Conservation (phyloP, 2,888 invertebrate genomes). For the Zygaena filipendulae region DNA sequence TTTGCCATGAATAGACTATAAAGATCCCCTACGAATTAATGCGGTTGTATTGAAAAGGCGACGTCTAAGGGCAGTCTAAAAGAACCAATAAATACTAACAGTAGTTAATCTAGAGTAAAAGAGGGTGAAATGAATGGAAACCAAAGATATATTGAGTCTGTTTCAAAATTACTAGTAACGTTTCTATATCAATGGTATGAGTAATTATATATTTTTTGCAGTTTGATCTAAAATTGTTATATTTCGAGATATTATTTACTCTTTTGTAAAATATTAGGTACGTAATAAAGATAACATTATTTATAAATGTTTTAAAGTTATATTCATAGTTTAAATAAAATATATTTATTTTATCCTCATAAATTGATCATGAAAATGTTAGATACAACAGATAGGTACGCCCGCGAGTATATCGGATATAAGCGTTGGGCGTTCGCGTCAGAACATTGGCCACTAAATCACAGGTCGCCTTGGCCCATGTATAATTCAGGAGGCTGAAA, state of each 20-base stretch:
- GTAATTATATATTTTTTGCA: too few species aligned
- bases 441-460: conserved; percentile 49
- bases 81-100: conserved; percentile 26
- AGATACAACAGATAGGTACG: too few species aligned
- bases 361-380: too few species aligned
- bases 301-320: too few species aligned
- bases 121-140: conserved; percentile 28
- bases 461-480: conserved; percentile 48
- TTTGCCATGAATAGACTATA: conserved; percentile 25
- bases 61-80: conserved; percentile 28
- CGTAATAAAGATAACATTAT: too few species aligned
- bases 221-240: too few species aligned
- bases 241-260: too few species aligned
- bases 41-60: conserved; percentile 30
- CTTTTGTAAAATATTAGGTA: too few species aligned
- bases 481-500: conserved; percentile 55
- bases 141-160: conserved; percentile 27
- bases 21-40: conserved; percentile 32
- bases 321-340: too few species aligned
- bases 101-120: conserved; percentile 23
- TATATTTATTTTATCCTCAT: too few species aligned
- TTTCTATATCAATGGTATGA: too few species aligned
- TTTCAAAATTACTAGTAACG: too few species aligned
- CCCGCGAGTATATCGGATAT: conserved; percentile 42
- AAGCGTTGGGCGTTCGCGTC: conserved; percentile 32